phyloP scores from a whole-genome alignment of 2,888 invertebrate species.

The Monoplex corrugatus region DNA sequence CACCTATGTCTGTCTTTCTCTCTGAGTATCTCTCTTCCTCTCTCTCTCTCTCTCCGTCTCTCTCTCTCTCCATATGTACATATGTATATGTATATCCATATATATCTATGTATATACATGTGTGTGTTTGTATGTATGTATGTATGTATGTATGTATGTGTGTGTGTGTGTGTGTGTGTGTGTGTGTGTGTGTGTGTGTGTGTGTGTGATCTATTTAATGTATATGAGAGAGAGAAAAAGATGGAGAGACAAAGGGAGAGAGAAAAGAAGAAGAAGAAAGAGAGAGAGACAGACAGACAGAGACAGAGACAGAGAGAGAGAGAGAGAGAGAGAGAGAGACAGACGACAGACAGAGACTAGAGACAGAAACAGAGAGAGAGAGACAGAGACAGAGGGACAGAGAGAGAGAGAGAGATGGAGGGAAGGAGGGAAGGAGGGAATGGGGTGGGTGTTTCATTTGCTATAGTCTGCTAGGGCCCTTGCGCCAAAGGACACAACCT shows the following conservation, averaged over 20 bases:
- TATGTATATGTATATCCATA: too few species aligned
- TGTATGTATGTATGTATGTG: neutral
- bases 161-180: constrained; percentile 10
- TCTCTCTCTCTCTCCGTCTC: neutral
- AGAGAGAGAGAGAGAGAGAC: neutral
- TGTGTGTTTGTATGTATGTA: neutral
- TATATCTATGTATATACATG: neutral
- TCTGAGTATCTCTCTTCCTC: neutral
- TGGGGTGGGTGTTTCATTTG: too few species aligned
- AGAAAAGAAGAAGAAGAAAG: neutral
- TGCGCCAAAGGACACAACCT: too few species aligned
- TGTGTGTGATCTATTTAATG: neutral
- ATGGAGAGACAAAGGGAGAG: neutral
- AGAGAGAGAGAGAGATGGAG: neutral
- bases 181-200: constrained; percentile 9
- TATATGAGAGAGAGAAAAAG: constrained; percentile 10
- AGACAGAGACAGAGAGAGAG: neutral
- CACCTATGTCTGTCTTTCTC: neutral
- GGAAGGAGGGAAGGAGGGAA: neutral
- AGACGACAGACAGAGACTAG: neutral
- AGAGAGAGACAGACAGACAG: neutral
- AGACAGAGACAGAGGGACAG: neutral
- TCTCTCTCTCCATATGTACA: neutral
- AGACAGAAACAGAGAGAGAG: neutral
- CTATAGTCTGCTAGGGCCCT: too few species aligned